These are phyloP conservation scores for Ectemnius lituratus DNA, from an alignment of 2,888 invertebrate species.

Conservation along the genomic window DNA sequence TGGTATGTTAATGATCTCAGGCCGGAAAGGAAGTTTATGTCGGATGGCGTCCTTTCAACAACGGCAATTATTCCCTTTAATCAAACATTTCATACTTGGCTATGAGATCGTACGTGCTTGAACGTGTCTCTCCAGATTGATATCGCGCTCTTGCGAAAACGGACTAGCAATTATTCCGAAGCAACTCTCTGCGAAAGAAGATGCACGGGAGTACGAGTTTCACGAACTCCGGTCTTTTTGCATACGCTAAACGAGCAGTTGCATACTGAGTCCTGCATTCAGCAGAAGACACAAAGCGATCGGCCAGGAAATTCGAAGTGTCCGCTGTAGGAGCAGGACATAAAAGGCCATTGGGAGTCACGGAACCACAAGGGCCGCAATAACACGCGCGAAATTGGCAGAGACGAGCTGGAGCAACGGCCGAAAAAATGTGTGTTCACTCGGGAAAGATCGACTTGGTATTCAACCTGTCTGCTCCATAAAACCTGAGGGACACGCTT, in stretches of 20 bases:
- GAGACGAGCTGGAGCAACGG: constrained; percentile 12
- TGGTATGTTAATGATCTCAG: neutral
- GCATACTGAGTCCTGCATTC: no score
- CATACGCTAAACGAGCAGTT: no score
- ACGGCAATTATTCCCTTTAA: no score
- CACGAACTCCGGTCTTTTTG: no score
- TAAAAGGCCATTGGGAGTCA: constrained; percentile 19
- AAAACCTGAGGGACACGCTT: constrained; percentile 21
- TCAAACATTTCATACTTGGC: no score
- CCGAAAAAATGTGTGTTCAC: constrained; percentile 22
- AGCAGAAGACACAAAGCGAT: neutral
- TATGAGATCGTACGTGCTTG: no score
- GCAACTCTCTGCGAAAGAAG: neutral
- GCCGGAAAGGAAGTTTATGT: neutral
- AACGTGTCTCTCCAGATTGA: no score
- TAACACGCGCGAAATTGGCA: constrained; percentile 28
- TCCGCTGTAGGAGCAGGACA: neutral
- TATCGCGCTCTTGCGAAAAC: no score
- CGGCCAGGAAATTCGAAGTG: neutral
- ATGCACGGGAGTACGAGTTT: no score
- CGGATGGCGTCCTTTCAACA: no score
- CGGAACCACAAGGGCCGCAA: constrained; percentile 1
- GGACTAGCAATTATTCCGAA: no score
- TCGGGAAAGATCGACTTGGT: constrained; percentile 37
- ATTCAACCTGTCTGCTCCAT: constrained; percentile 28